These are phyloP conservation scores for Macrobrachium rosenbergii DNA, from an alignment of 1,140 invertebrate genomes.

Conservation along the genomic window DNA sequence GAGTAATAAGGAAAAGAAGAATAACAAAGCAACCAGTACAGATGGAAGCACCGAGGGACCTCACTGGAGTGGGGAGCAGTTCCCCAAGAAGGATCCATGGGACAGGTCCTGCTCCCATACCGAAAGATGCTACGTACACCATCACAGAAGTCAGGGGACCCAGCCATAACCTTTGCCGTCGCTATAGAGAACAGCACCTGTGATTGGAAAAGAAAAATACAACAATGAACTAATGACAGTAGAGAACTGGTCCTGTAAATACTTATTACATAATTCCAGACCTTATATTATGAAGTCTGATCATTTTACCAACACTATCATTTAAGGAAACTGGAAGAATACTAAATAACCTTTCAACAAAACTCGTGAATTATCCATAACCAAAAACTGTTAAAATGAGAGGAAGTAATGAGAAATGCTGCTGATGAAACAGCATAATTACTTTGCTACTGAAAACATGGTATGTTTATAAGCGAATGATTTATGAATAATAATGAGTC, in stretches of 20 bases:
- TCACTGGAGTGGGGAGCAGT: constrained; percentile 57
- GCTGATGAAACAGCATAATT: too few relatives aligned
- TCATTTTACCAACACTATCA: neutral
- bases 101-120: constrained; percentile 50
- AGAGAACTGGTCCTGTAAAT: neutral
- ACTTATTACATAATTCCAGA: neutral
- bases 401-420: too few relatives aligned
- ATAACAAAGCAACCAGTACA: constrained; percentile 42
- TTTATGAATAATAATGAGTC: too few relatives aligned
- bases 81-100: constrained; percentile 61
- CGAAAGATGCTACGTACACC: constrained; percentile 56
- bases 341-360: too few relatives aligned
- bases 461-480: too few relatives aligned
- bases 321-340: too few relatives aligned
- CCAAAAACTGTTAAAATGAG: too few relatives aligned
- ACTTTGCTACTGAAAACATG: too few relatives aligned
- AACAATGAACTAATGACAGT: neutral
- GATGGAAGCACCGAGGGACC: constrained; percentile 52
- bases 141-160: constrained; percentile 49
- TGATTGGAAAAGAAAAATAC: neutral
- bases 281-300: too few relatives aligned
- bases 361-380: neutral
- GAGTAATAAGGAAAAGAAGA: constrained; percentile 42
- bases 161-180: constrained; percentile 9
- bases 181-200: constrained; percentile 42